Conservation (phyloP, 2,888 invertebrate genomes). For the Coelopa pilipes region DNA sequence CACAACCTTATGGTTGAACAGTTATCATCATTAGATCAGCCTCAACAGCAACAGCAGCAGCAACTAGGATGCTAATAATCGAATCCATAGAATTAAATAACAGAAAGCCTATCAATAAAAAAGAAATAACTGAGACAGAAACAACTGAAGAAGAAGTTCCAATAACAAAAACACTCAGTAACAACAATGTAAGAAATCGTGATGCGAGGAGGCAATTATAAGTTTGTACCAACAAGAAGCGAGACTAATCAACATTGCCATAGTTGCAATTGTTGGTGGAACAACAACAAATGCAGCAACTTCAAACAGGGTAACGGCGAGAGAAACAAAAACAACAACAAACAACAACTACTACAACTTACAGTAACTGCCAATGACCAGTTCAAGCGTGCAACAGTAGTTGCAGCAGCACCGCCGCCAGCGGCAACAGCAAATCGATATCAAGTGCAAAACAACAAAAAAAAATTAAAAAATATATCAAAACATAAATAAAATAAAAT, state of each 20-base stretch:
- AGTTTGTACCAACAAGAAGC: too few relatives aligned
- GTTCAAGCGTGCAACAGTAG: background rate
- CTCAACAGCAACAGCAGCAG: background rate
- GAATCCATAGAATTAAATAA: background rate
- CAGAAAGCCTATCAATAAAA: background rate
- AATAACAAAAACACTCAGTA: too few relatives aligned
- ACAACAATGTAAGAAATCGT: background rate
- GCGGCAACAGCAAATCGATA: too few relatives aligned
- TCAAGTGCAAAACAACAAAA: too few relatives aligned
- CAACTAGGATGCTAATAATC: background rate
- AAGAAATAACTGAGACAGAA: too few relatives aligned
- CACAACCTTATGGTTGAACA: too few relatives aligned
- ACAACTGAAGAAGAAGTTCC: too few relatives aligned
- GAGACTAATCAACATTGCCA: background rate
- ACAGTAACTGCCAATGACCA: background rate
- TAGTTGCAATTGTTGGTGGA: background rate
- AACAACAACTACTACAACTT: background rate
- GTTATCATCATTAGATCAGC: too few relatives aligned
- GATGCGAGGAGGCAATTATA: background rate
- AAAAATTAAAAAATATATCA: too few relatives aligned
- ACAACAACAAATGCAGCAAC: background rate
- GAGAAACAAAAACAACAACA: background rate
- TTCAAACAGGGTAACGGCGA: too few relatives aligned
- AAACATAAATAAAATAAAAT: too few relatives aligned
- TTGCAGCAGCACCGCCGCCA: too few relatives aligned